phyloP scores from a whole-genome alignment of 2,113 vertebrate species.

The Cathartes aura region DNA sequence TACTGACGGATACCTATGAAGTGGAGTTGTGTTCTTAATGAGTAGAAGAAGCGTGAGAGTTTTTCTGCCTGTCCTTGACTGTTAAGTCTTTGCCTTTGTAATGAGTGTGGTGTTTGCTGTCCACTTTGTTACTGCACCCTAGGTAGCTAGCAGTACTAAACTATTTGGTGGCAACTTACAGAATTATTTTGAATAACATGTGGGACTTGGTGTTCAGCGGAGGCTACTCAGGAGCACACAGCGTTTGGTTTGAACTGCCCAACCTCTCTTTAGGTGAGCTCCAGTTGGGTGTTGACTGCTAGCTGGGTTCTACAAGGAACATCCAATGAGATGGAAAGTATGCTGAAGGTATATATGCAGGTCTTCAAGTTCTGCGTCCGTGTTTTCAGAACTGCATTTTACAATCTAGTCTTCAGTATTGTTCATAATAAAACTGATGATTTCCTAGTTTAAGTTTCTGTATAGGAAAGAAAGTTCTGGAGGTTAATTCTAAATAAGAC shows the following conservation, averaged over 20 bases:
- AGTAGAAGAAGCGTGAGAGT: not conserved
- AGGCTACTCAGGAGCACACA: not conserved
- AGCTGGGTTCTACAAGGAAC: not conserved
- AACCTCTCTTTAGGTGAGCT: not conserved
- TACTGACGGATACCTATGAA: fast-evolving
- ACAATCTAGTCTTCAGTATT: not conserved
- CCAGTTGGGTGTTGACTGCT: not conserved
- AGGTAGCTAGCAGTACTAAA: not conserved
- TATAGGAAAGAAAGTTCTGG: not conserved
- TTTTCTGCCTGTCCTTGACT: not conserved
- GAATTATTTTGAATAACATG: not conserved
- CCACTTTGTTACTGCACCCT: not conserved
- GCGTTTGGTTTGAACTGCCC: not conserved
- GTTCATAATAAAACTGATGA: not conserved
- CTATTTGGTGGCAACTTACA: not conserved
- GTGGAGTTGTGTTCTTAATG: not conserved
- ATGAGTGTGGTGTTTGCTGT: not conserved
- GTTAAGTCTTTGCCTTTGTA: not conserved
- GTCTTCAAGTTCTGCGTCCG: not conserved
- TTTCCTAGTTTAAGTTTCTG: not conserved
- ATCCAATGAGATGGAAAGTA: not conserved
- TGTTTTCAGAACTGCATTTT: not conserved
- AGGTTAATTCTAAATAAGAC: not conserved
- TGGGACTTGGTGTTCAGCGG: not conserved
- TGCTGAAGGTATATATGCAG: not conserved